Evolutionary conservation across 2,113 vertebrate genomes (phyloP).

Genomic region (Syrrhaptes paradoxus): DNA sequence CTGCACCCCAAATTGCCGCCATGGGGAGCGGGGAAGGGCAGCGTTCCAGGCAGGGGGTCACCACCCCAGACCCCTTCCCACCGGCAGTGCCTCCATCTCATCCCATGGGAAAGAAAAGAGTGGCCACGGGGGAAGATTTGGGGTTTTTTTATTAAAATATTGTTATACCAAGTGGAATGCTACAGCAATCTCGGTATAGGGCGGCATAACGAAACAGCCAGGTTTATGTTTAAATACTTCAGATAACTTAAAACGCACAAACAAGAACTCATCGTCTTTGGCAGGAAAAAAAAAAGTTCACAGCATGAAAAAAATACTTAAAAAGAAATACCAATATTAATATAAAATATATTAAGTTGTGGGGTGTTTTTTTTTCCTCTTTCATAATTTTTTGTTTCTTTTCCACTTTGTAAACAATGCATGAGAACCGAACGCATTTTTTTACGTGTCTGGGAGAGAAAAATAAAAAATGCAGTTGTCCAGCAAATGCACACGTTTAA

Average conservation of each 20-base stretch:
- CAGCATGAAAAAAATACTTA: slow-evolving; percentile 82
- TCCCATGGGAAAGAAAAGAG: neutral
- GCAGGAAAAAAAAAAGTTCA: slow-evolving; percentile 81
- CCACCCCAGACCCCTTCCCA: neutral
- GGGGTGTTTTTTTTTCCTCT: slow-evolving; percentile 15
- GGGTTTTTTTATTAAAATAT: slow-evolving; percentile 80
- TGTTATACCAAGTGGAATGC: slow-evolving; percentile 82
- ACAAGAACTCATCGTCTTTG: slow-evolving; percentile 80
- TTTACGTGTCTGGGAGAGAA: slow-evolving; percentile 66
- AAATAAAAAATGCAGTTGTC: slow-evolving; percentile 78
- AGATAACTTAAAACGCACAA: slow-evolving; percentile 85
- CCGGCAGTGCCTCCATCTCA: rapidly evolving
- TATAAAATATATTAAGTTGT: slow-evolving; percentile 85
- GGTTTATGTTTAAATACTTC: slow-evolving; percentile 83
- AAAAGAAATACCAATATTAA: slow-evolving; percentile 84
- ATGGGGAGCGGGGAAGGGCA: neutral
- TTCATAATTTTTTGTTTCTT: slow-evolving; percentile 69
- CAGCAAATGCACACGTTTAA: slow-evolving; percentile 81
- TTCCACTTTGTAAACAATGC: slow-evolving; percentile 83
- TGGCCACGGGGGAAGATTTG: neutral
- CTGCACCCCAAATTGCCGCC: neutral
- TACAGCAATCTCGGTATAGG: slow-evolving; percentile 79
- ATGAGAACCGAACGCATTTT: slow-evolving; percentile 72
- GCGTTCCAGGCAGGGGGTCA: neutral
- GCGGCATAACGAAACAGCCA: slow-evolving; percentile 77